phyloP scores from a whole-genome alignment of 2,113 vertebrate species.

The Phalacrocorax pelagicus region DNA sequence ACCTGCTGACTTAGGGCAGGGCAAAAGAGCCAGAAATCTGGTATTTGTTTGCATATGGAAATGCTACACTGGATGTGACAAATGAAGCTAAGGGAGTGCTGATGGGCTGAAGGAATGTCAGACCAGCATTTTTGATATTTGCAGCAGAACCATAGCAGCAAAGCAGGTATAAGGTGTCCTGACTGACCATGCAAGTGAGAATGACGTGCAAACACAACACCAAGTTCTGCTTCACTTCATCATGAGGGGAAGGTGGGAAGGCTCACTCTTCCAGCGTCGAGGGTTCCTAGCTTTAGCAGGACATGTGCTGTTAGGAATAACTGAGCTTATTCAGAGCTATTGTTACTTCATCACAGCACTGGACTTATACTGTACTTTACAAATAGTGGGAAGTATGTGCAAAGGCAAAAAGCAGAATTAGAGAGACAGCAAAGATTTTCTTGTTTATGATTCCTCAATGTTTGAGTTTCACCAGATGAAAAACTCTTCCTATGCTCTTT shows the following conservation, averaged over 20 bases:
- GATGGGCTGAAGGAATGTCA: neutral
- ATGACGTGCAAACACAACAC: neutral
- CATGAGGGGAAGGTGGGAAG: neutral
- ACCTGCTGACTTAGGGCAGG: neutral
- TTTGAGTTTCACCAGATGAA: neutral
- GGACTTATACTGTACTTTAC: neutral
- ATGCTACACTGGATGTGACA: neutral
- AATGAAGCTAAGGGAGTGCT: neutral
- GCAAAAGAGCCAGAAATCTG: neutral
- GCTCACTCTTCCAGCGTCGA: neutral
- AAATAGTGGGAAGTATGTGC: neutral
- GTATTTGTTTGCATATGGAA: neutral
- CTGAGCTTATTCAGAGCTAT: neutral
- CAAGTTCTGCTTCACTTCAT: neutral
- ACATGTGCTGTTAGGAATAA: neutral
- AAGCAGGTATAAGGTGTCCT: neutral
- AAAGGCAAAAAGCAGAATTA: neutral
- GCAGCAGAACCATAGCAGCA: neutral
- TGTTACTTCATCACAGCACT: neutral
- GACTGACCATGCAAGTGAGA: neutral
- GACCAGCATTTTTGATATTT: neutral
- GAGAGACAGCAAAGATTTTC: neutral
- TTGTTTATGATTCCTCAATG: neutral
- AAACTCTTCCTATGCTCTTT: neutral
- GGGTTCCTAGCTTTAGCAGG: neutral